Base-by-base conservation (phyloP, 2,797 vertebrate genomes). In the Alcedo quadribrachys region DNA sequence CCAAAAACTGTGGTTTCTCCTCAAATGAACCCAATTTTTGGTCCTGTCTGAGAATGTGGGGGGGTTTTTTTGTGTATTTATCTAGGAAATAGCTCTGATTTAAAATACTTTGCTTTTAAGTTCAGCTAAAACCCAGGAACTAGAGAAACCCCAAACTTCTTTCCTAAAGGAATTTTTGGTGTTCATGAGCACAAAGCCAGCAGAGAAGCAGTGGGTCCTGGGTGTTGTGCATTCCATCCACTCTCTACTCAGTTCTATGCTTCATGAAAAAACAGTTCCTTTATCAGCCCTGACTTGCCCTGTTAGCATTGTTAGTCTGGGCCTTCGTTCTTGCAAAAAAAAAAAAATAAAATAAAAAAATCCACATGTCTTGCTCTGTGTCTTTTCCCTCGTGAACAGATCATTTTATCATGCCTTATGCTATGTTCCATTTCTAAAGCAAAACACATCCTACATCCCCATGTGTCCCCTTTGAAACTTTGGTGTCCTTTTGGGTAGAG, bases 1-100 rank as follows among this genome's bases (percentile, higher is more conserved):
- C 87, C 83, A 91, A 91, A 96, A 92, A 4, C 50, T 35, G 51
- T 30, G 53, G 82, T 92, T 90, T 95, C 74, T 91, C 94, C 95
- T 94, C 68, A 95, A 1, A 90, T 91, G 92, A 95, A 92, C 94
- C 61, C 85, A 57, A 5, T 58, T 79, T 80, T 45, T 17, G 12
- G 61, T 12, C 55, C 87, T 46, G 27, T 2, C 3, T 21, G 33
- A 92, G 86, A 70, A 70, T 14, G 37, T 40, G 37, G 37, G 35
- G 9, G 5, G 14, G 80, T 15, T 27, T 91, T 70, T 84, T 87
- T 86, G 55, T 27, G 5, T 81, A 42, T 45, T 87, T 63, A 25
- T 63, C 80, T 84, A 92, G 67, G 80, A 91, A 81, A 80, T 5
- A 83, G 80, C 22, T 81, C 87, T 43, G 48, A 53, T 87, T 83